phyloP scores from a whole-genome alignment of 2,888 invertebrate species.

The Neria commutata region DNA sequence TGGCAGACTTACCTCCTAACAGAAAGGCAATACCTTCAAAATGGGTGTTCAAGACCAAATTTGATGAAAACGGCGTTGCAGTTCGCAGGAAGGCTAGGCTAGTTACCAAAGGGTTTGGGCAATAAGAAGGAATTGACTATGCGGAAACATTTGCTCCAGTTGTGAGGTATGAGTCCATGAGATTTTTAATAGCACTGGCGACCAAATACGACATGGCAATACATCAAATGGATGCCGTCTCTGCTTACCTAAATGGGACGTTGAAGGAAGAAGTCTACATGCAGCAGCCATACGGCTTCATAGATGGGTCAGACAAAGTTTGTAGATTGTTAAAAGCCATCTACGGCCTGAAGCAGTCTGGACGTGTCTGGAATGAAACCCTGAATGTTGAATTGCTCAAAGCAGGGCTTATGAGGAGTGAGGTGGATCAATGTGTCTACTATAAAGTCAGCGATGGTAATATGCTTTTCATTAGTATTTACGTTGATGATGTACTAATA shows the following conservation, averaged over 20 bases:
- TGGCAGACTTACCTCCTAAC: slow-evolving; percentile 12
- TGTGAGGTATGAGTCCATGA: slow-evolving; percentile 30
- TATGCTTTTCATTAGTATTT: slow-evolving; percentile 20
- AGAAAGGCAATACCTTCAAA: slow-evolving; percentile 20
- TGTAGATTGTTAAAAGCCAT: slow-evolving; percentile 30
- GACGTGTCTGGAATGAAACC: slow-evolving; percentile 28
- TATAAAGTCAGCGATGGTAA: slow-evolving; percentile 1
- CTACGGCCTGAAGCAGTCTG: slow-evolving; percentile 33
- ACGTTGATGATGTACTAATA: slow-evolving; percentile 12
- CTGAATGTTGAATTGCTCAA: slow-evolving; percentile 22
- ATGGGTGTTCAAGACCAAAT: slow-evolving; percentile 24
- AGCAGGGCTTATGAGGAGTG: slow-evolving; percentile 18
- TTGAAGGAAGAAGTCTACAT: slow-evolving; percentile 30
- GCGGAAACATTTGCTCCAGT: slow-evolving; percentile 34
- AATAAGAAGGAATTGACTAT: too few relatives aligned
- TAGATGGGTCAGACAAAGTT: slow-evolving; percentile 22
- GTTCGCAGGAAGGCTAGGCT: slow-evolving; percentile 11
- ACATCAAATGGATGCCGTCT: slow-evolving; percentile 28
- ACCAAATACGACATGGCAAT: slow-evolving; percentile 23
- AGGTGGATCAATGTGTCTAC: slow-evolving; percentile 23
- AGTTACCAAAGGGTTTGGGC: too few relatives aligned
- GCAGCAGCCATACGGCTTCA: slow-evolving; percentile 26
- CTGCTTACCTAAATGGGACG: slow-evolving; percentile 28
- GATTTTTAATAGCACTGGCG: slow-evolving; percentile 27
- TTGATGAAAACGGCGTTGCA: slow-evolving; percentile 15